Evolutionary conservation across 2,888 invertebrate species (phyloP).

Genomic region (Gisinianus flammeolus): DNA sequence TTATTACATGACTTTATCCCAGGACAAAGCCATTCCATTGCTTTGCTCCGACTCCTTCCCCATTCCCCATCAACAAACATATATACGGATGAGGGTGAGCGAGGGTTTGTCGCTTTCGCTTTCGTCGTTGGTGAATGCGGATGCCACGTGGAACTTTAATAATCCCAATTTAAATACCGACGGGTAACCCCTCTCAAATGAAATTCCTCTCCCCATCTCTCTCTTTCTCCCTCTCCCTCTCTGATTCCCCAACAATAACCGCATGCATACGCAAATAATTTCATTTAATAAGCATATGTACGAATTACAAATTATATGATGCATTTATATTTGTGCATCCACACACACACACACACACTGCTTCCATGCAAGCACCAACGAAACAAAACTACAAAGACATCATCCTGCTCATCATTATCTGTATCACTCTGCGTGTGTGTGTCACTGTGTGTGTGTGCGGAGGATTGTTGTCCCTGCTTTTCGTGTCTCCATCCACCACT

Average conservation of each 20-base stretch:
- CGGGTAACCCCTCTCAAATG: constrained; percentile 2
- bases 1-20: not conserved
- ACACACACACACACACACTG: not conserved
- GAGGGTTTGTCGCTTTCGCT: not conserved
- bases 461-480: not conserved
- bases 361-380: not conserved
- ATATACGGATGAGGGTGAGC: not conserved
- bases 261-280: constrained; percentile 8
- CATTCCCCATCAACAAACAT: not conserved
- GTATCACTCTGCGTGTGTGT: not conserved
- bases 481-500: not conserved
- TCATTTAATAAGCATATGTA: constrained; percentile 9
- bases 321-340: not conserved
- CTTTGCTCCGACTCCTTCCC: not conserved
- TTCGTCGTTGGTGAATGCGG: constrained; percentile 1
- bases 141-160: constrained; percentile 36
- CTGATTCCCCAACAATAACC: not conserved
- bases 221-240: not conserved
- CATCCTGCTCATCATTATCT: not conserved
- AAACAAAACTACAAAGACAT: constrained; percentile 13
- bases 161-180: constrained; percentile 47
- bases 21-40: not conserved
- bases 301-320: too few relatives aligned
- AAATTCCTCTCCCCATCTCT: constrained; percentile 3
- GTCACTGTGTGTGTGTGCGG: not conserved